Evolutionary conservation across 2,797 vertebrate genomes (phyloP).

Genomic region (Selene dorsalis): DNA sequence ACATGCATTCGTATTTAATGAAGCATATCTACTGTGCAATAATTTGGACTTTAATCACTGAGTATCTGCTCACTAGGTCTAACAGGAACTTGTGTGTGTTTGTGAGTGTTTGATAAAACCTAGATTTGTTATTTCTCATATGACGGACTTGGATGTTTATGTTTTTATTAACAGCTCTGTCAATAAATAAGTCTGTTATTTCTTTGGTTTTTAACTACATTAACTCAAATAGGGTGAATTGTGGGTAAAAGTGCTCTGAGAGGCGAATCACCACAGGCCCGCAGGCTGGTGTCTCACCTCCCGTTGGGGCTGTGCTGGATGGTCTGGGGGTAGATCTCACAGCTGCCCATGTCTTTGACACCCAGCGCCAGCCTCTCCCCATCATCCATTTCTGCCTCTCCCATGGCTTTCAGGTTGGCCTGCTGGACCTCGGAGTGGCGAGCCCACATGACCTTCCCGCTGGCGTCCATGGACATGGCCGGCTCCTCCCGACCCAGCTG

Average conservation of each 20-base stretch:
- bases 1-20: background rate
- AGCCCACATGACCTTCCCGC: constrained; percentile 96
- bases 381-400: constrained; percentile 91
- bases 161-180: background rate
- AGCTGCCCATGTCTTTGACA: constrained; percentile 97
- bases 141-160: background rate
- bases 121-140: background rate
- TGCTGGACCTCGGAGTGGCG: constrained; percentile 95
- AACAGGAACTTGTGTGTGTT: background rate
- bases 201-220: too few species aligned
- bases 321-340: constrained; percentile 96
- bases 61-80: too few species aligned
- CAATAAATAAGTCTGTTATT: background rate
- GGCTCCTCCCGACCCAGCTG: constrained; percentile 95
- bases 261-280: background rate
- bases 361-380: constrained; percentile 92
- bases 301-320: constrained; percentile 96
- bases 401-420: constrained; percentile 96
- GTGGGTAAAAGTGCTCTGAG: background rate
- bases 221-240: background rate
- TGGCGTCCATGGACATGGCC: constrained; percentile 97
- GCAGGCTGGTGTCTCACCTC: constrained; percentile 80
- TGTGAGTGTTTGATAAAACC: background rate
- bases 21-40: background rate
- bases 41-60: too few species aligned